Evolutionary conservation across 2,797 vertebrate species (phyloP).

Genomic region (Urophycis tenuis): DNA sequence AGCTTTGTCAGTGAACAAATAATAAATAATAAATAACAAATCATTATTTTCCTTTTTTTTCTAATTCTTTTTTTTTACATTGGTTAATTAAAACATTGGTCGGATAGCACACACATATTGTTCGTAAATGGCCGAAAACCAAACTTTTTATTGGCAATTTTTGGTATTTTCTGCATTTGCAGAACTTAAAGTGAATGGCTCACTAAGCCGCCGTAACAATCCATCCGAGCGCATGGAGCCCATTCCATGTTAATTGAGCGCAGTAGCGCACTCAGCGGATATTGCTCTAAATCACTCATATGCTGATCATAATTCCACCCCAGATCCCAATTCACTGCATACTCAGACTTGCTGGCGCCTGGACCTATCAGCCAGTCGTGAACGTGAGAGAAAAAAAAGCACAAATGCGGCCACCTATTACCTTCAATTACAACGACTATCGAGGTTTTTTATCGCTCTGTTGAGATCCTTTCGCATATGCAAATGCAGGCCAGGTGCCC

Average conservation of each 20-base stretch:
- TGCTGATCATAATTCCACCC: background rate
- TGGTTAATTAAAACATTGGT: background rate
- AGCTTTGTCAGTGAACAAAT: background rate
- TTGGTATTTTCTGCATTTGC: background rate
- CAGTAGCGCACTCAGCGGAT: background rate
- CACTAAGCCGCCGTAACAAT: background rate
- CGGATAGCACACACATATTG: background rate
- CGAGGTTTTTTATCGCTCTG: constrained; percentile 62
- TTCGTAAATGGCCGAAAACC: background rate
- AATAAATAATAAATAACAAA: too few relatives aligned
- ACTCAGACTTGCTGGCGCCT: constrained; percentile 79
- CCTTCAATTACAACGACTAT: constrained; percentile 66
- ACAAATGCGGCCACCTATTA: constrained; percentile 63
- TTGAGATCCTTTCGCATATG: constrained; percentile 65
- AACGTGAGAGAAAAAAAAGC: constrained; percentile 59
- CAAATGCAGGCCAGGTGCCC: constrained; percentile 55
- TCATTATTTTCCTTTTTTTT: too few relatives aligned
- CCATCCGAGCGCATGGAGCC: background rate
- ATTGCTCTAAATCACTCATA: background rate
- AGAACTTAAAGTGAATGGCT: background rate
- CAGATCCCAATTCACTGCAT: constrained; percentile 50
- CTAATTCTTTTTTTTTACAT: background rate
- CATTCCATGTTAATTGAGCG: background rate
- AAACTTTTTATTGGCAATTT: background rate
- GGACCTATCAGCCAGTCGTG: constrained; percentile 40